Base-by-base conservation (phyloP, 2,888 invertebrate genomes). In the Brachypterus glaber region DNA sequence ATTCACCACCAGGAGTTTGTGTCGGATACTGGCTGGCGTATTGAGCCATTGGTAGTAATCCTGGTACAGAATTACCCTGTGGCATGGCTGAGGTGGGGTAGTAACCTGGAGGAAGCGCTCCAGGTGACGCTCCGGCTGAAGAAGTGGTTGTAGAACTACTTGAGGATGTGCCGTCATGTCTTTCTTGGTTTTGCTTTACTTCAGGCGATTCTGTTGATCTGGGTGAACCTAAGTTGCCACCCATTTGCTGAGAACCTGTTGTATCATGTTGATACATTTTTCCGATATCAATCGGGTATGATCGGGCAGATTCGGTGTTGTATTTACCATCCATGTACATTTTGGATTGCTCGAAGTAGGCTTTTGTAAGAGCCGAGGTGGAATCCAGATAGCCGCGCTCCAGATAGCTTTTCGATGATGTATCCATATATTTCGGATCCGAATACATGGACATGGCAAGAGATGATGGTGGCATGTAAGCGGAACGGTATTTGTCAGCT, bases 401-500 rank as follows among this genome's bases (percentile, higher is more conserved):
- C 37, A 73, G 60, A 51, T 73, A 73, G 39, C 69, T 67, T 48
- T 73, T 73, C 1, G 73, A 67, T 27, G 71, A 67, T 1, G 72
- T 66, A 56, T 76, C 74, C 58, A 74, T 66, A 59, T 74, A 75
- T 54, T 75, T 82, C 1, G 81, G 78, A 50, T 82, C 82, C 0
- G 79, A 74, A 56, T 82, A 82, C 81, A 82, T 81, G 41, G 80
- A 70, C 72, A 74, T 73, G 41, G 74, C 69, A n/a, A 73, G 59
- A n/a, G 71, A 70, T 26, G 72, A 71, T 2, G 74, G 73, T 2
- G 74, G 73, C 69, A 74, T 77, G 66, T 82, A 83, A 0, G 76
- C 70, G 14, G 78, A 76, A 36, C 83, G 72, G 62, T 83, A 83
- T 53, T 83, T 83, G 52, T 83, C 83, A 0, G 80, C 79, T 49